Evolutionary conservation across 2,113 vertebrate species (phyloP), one percentile per base, ranked within the genome.

Genomic region (Eublepharis macularius): DNA sequence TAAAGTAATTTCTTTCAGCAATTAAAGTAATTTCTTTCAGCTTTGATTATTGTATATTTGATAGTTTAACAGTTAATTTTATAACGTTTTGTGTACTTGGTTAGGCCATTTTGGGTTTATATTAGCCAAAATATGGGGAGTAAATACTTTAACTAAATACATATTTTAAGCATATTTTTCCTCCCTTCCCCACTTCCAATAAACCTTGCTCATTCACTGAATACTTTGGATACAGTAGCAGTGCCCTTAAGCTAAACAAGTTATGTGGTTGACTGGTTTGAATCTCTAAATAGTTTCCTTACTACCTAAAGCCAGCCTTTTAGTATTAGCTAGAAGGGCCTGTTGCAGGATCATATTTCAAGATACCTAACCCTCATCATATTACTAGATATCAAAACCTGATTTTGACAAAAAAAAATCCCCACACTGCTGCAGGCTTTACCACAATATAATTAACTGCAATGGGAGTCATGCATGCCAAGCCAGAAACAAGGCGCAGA

Each of bases 381-480:
- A 94, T 95, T 96, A 94, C 92, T 90, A 93, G 92, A 93, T 95
- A 96, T 91, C 92, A 95, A 94, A 96, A 93, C 70, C 86, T 95
- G 90, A 95, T 91, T 95, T 94, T 93, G 95, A 92, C 93, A 95
- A 96, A 93, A 96, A 92, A n/a, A n/a, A n/a, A n/a, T n/a, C n/a
- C 87, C 90, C 90, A 88, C 93, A 94, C 94, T 96, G 92, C 96
- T 95, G 90, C 92, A 93, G 92, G 76, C 94, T 94, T 90, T 68
- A 93, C 94, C 95, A 91, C 95, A 95, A 94, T 93, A 95, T 96
- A 96, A 96, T 95, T 96, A 96, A 97, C 94, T 96, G 95, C 95
- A 97, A 97, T 93, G 95, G 95, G 95, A 96, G 94, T 96, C 94
- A 92, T 94, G 90, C 75, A 93, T 94, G 90, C 89, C 85, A 92